Evolutionary conservation across 2,113 vertebrate genomes (phyloP), one percentile per base, ranked within the genome.

Genomic region (Tragelaphus imberbis): DNA sequence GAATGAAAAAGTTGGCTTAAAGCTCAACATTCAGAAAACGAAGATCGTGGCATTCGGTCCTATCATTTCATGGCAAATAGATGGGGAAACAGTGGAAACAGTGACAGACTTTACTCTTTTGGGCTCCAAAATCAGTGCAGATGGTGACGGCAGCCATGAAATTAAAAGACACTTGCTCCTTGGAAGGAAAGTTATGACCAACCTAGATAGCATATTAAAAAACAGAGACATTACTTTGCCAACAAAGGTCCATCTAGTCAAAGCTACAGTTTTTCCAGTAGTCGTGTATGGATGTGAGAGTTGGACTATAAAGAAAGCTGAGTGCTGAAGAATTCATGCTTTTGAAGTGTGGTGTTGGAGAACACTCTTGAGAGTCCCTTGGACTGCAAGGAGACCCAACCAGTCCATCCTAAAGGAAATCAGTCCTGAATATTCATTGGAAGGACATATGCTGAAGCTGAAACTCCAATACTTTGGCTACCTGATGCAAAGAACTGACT

Each of bases 271-370:
- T 71, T 71, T 71, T 71, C 1, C 65, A 36, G n/a, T 36, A 3
- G 65, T 71, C n/a, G 11, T 71, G n/a, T 71, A 71, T 71, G n/a
- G 65, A 36, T 36, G n/a, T 36, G 65, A 71, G 19, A 71, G n/a
- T 6, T 71, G 65, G n/a, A 71, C n/a, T 71, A 5, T 36, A 21
- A 71, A 71, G 65, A 71, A 71, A 36, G 17, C 9, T 71, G n/a
- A 71, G 65, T 0, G 0, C n/a, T 5, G 5, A 36, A 36, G 17
- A 36, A 71, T 3, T 71, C n/a, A 36, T 36, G 17, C 65, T 71
- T 71, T 36, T 71, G 17, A 71, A 71, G 9, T 71, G 65, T 36
- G 17, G 17, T 71, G n/a, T 21, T 71, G 65, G n/a, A 36, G 65
- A 71, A 36, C 17, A 71, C n/a, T 71, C n/a, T 71, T 71, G 17